Conservation (phyloP, 2,888 invertebrate species). For the Hedya salicella region DNA sequence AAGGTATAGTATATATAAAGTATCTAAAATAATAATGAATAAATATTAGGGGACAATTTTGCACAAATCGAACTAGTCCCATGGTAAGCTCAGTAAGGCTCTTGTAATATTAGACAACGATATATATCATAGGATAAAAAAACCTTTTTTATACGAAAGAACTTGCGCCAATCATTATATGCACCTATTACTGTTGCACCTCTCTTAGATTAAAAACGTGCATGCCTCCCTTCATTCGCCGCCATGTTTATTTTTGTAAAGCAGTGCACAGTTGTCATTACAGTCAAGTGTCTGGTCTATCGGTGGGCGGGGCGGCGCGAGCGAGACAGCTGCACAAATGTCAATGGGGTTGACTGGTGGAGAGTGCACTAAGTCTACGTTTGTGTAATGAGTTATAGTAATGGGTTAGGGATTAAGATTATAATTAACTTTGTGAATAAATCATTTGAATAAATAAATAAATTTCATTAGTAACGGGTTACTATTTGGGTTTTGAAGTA, state of each 20-base stretch:
- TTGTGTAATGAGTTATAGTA: constrained; percentile 9
- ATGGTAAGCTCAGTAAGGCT: too few species aligned
- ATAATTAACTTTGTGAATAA: constrained; percentile 1
- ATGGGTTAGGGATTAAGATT: constrained; percentile 14
- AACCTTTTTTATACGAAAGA: too few species aligned
- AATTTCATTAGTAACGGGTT: not conserved
- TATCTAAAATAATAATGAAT: too few species aligned
- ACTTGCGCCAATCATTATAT: not conserved
- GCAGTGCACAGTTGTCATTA: constrained; percentile 70
- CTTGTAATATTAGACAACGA: too few species aligned
- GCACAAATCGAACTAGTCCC: too few species aligned
- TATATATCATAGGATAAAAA: too few species aligned
- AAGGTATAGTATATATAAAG: too few species aligned
- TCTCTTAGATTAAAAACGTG: constrained; percentile 31
- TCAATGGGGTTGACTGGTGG: constrained; percentile 33
- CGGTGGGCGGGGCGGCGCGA: constrained; percentile 66
- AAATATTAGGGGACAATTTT: too few species aligned
- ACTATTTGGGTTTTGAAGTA: not conserved
- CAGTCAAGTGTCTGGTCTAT: constrained; percentile 44
- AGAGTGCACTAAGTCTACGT: not conserved
- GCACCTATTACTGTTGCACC: not conserved
- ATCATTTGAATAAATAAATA: not conserved
- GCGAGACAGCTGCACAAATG: constrained; percentile 28
- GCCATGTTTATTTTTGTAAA: constrained; percentile 82
- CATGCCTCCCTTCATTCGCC: constrained; percentile 52